A percentile compares a stretch with the other conserved stretches of the same genome.
These are phyloP conservation scores for Cerastis rubricosa DNA, from an alignment of 2,888 invertebrate genomes.

Conservation along the genomic window DNA sequence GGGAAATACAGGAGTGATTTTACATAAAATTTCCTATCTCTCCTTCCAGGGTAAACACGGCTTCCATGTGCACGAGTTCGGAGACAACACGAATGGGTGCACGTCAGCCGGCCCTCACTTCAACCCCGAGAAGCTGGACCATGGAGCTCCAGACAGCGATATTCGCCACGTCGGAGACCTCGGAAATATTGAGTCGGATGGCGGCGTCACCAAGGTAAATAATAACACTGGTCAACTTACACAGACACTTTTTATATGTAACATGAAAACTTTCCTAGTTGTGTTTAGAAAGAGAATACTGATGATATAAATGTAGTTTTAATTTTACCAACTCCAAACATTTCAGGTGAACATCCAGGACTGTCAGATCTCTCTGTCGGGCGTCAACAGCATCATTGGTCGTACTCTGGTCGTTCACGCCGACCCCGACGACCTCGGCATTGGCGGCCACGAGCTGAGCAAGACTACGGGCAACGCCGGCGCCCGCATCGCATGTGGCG, in stretches of 20 bases:
- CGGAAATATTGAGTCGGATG: conserved; percentile 94
- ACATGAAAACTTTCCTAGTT: too few relatives aligned
- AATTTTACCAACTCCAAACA: background rate
- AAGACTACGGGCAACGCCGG: conserved; percentile 99
- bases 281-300: too few relatives aligned
- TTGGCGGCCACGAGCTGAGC: conserved; percentile 97
- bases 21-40: background rate
- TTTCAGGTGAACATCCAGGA: conserved; percentile 86
- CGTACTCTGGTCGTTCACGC: conserved; percentile 97
- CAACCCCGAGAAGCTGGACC: conserved; percentile 95
- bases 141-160: conserved; percentile 94
- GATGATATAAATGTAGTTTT: background rate
- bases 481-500: conserved; percentile 96
- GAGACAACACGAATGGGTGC: conserved; percentile 98
- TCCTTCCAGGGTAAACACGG: conserved; percentile 92
- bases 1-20: background rate
- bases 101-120: conserved; percentile 98
- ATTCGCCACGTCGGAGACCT: conserved; percentile 97
- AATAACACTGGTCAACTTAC: too few relatives aligned
- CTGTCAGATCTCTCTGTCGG: conserved; percentile 85
- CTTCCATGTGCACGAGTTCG: conserved; percentile 99
- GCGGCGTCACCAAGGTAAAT: conserved; percentile 91
- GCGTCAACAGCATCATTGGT: conserved; percentile 95
- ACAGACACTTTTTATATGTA: too few relatives aligned
- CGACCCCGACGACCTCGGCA: conserved; percentile 98